Evolutionary conservation across 1,140 invertebrate species (phyloP), one percentile per base, ranked within the genome.

Genomic region (Zelostemma sp.): DNA sequence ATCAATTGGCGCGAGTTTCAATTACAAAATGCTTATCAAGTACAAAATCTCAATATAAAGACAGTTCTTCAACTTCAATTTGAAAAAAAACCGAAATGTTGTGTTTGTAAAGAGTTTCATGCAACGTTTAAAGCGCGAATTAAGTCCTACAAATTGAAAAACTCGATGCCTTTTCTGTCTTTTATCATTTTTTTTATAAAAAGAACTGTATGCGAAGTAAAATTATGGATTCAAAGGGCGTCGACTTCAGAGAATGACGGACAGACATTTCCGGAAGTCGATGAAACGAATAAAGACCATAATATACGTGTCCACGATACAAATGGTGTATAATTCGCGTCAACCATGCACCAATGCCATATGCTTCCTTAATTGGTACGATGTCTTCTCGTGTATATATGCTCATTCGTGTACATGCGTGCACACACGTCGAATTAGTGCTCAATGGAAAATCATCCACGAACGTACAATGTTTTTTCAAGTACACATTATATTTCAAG

Each of bases 261-360:
- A 62, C 65, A 72, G 53, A 62, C 66, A 66, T 73, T 73, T 73
- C 71, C 71, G 71, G 71, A 73, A 73, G 71, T 73, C 66, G 71
- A 73, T 73, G 71, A 69, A 73, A 73, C 66, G 66, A 66, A 73
- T 73, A 73, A 73, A 73, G 66, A 73, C 71, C 71, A 60, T 73
- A 73, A 69, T 69, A 73, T 69, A 73, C 66, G 71, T 73, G 71
- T 73, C 62, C 70, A 63, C 65, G 70, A 54, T 73, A 73, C 66
- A 66, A 73, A 73, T 69, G 66, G 71, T 55, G 65, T 69, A 64
- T 68, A 73, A 73, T 73, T 68, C 65, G 70, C 61, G 70, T 65
- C 70, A 65, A 68, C 64, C 70, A 62, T 72, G 61, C 65, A 61
- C 48, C 62, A 59, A 49, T 45, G 50, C 70, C 70, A 73, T 73